phyloP scores from a whole-genome alignment of 2,797 vertebrate genomes.

The Xyrichtys novacula region DNA sequence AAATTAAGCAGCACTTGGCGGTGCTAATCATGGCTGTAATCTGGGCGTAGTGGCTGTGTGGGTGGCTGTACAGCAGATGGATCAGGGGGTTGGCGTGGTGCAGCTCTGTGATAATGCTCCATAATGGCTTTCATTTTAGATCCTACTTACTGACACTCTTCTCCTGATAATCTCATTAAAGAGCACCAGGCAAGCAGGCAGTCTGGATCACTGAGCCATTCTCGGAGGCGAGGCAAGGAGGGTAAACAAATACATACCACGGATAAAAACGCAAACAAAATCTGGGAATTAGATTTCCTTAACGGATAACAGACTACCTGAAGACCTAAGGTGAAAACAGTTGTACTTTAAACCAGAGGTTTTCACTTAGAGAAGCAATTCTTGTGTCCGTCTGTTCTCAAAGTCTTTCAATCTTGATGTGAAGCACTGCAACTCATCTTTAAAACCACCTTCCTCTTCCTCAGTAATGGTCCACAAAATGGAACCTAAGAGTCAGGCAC shows the following conservation, averaged over 20 bases:
- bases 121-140: constrained; percentile 91
- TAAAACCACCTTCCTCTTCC: constrained; percentile 67
- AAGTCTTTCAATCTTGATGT: constrained; percentile 45
- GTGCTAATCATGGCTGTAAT: constrained; percentile 86
- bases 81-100: constrained; percentile 57
- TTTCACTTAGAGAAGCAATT: constrained; percentile 15
- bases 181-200: constrained; percentile 75
- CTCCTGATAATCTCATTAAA: constrained; percentile 90
- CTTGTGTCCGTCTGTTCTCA: constrained; percentile 23
- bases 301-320: constrained; percentile 31
- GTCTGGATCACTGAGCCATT: constrained; percentile 63
- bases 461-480: constrained; percentile 76
- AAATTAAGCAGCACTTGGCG: constrained; percentile 85
- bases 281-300: constrained; percentile 38
- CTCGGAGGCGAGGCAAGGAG: constrained; percentile 28
- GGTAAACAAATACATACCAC: constrained; percentile 46
- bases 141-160: constrained; percentile 90
- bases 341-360: too few relatives aligned
- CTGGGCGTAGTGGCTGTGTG: constrained; percentile 85
- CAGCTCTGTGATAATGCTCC: constrained; percentile 87
- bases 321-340: constrained; percentile 20
- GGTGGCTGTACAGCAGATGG: constrained; percentile 87
- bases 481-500: constrained; percentile 68
- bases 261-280: constrained; percentile 34
- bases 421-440: constrained; percentile 49